These are phyloP conservation scores for Thrips palmi DNA, from an alignment of 1,140 invertebrate species.

Conservation along the genomic window DNA sequence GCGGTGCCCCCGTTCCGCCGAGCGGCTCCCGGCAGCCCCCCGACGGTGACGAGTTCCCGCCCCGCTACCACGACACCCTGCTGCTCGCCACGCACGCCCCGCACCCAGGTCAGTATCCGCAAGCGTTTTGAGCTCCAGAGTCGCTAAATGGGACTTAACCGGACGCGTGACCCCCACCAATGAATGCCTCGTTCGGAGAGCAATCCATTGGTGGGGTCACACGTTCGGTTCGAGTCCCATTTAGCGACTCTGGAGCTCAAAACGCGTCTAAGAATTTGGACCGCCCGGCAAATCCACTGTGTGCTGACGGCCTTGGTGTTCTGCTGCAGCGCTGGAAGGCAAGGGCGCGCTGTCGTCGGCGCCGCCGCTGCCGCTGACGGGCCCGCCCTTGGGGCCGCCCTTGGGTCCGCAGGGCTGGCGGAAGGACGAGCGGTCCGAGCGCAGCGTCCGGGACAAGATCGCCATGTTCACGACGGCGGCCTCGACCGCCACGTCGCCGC, in stretches of 20 bases:
- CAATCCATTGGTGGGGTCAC: no score
- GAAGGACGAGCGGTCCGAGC: conserved; percentile 55
- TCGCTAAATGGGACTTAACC: no score
- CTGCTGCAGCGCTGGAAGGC: conserved; percentile 14
- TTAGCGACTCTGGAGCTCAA: no score
- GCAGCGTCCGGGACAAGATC: conserved; percentile 68
- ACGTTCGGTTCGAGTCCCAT: no score
- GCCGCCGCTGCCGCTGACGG: conserved; percentile 16
- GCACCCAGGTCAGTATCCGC: conserved; percentile 4
- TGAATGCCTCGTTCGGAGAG: no score
- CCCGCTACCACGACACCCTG: conserved; percentile 20
- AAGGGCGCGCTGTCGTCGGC: conserved; percentile 22
- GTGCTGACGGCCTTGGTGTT: not conserved
- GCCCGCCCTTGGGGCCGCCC: conserved; percentile 19
- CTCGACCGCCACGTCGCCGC: conserved; percentile 20
- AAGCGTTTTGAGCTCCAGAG: no score
- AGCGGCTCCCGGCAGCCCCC: conserved; percentile 51
- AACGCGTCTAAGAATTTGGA: not conserved
- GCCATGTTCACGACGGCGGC: conserved; percentile 56
- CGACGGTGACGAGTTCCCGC: conserved; percentile 73
- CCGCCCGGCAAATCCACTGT: not conserved
- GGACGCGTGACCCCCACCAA: no score
- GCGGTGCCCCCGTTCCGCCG: conserved; percentile 17
- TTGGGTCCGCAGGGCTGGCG: conserved; percentile 23
- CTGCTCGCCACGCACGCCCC: conserved; percentile 6